These are phyloP conservation scores for Mixornis gularis DNA, from an alignment of 2,113 vertebrate species.

Conservation along the genomic window DNA sequence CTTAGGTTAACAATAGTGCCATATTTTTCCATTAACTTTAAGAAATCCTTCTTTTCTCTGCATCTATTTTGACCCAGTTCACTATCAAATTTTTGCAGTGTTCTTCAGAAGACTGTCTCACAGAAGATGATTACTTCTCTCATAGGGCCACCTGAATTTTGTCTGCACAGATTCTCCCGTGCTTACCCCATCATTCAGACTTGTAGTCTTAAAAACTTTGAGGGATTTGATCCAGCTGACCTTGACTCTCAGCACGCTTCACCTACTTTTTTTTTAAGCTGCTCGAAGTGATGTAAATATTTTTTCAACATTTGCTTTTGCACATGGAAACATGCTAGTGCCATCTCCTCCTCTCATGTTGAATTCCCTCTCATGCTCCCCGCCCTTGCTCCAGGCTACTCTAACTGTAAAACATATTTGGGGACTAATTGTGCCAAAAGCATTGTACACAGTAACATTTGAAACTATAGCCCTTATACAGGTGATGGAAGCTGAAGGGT, in stretches of 20 bases:
- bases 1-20: neutral
- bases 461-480: neutral
- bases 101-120: neutral
- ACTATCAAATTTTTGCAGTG: neutral
- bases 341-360: neutral
- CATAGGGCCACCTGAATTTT: neutral
- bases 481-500: neutral
- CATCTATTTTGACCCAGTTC: neutral
- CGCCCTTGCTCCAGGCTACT: accelerated
- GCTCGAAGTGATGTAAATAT: neutral
- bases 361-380: accelerated
- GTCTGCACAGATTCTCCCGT: neutral
- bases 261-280: neutral
- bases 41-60: neutral
- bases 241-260: neutral
- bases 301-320: neutral
- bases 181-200: neutral
- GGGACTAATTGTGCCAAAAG: neutral
- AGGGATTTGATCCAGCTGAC: neutral
- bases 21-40: neutral
- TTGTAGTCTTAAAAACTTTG: neutral
- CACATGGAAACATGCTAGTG: neutral
- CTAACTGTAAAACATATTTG: neutral
- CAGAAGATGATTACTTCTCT: neutral
- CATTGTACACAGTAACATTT: neutral